Percentiles rank a stretch among this genome's conserved stretches.
phyloP scores from a whole-genome alignment of 2,888 invertebrate species.

The Perizoma affinitatum region DNA sequence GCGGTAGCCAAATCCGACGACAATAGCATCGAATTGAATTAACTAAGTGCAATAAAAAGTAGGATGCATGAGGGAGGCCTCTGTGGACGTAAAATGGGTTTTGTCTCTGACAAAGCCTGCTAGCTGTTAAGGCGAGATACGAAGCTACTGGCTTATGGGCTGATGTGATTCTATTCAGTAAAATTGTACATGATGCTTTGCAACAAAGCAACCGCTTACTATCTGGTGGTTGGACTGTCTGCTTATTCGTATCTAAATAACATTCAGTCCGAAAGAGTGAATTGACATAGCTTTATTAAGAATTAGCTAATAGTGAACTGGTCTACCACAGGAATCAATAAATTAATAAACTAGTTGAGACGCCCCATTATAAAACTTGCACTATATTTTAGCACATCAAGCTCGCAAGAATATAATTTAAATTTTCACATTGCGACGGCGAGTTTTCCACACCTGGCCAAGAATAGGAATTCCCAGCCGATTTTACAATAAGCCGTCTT shows the following conservation, averaged over 20 bases:
- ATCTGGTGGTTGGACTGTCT: too few relatives aligned
- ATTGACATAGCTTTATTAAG: too few relatives aligned
- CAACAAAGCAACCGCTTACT: too few relatives aligned
- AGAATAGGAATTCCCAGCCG: constrained; percentile 58
- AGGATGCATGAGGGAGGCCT: constrained; percentile 30
- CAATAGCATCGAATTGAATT: constrained; percentile 53
- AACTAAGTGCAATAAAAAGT: constrained; percentile 45
- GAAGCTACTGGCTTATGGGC: constrained; percentile 4
- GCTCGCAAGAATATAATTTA: constrained; percentile 57
- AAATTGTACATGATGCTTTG: too few relatives aligned
- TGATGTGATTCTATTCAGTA: neutral
- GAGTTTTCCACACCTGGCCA: constrained; percentile 53
- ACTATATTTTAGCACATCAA: constrained; percentile 31
- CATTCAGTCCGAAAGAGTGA: too few relatives aligned
- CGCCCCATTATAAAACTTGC: constrained; percentile 32
- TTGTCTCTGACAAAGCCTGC: constrained; percentile 28
- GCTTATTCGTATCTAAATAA: too few relatives aligned
- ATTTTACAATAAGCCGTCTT: constrained; percentile 66
- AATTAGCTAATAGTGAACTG: too few relatives aligned
- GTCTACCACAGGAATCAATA: neutral
- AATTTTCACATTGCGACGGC: constrained; percentile 56
- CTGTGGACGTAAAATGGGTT: constrained; percentile 28
- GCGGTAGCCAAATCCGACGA: constrained; percentile 56
- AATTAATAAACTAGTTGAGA: neutral
- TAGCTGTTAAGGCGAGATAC: constrained; percentile 13